These are phyloP conservation scores for Nilaparvata lugens DNA, from an alignment of 1,140 invertebrate genomes.

Conservation along the genomic window DNA sequence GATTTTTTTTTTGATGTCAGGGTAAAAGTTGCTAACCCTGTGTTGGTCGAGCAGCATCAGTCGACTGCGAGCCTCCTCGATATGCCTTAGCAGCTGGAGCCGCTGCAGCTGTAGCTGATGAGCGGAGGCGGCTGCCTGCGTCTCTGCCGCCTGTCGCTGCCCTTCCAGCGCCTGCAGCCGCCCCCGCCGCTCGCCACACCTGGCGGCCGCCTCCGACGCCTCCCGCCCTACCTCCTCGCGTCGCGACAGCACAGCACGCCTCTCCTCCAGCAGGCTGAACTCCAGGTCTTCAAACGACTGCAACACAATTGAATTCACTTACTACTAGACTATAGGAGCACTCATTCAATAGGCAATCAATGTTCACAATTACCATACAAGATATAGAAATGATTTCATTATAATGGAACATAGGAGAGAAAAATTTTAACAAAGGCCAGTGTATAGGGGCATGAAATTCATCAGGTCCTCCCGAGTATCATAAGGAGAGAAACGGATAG, in stretches of 20 bases:
- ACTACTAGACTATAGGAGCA: slow-evolving; percentile 50
- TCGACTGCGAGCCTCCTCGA: slow-evolving; percentile 45
- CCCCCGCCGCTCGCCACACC: slow-evolving; percentile 50
- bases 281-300: slow-evolving; percentile 85
- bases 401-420: no score
- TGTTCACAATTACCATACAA: no score
- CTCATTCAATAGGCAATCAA: background rate
- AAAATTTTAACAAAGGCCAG: no score
- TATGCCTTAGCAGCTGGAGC: slow-evolving; percentile 45
- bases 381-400: no score
- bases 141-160: slow-evolving; percentile 50
- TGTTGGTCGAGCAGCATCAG: background rate
- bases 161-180: slow-evolving; percentile 55
- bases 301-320: no score
- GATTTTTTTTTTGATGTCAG: no score
- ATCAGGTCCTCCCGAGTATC: no score
- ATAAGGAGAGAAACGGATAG: no score
- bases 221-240: slow-evolving; percentile 74
- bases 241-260: slow-evolving; percentile 66
- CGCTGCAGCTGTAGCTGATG: slow-evolving; percentile 52
- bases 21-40: background rate
- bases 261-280: slow-evolving; percentile 87
- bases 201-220: slow-evolving; percentile 53
- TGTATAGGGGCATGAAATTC: no score
- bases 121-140: slow-evolving; percentile 49